Evolutionary conservation across 1,140 invertebrate species (phyloP), one percentile per base, ranked within the genome.

Genomic region (Drosophila rufa): DNA sequence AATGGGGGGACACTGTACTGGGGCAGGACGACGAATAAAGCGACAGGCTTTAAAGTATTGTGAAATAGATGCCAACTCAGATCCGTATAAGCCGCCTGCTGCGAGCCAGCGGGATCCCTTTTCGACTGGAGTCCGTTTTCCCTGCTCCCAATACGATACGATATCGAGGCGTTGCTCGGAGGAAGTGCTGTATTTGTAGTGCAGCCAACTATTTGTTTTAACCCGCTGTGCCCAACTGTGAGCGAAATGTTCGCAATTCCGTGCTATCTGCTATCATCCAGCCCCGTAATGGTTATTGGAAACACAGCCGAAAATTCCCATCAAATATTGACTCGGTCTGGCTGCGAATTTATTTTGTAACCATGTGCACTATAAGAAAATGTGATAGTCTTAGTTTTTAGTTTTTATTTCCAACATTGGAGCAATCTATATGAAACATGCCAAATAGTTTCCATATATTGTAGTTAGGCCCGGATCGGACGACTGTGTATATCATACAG

Each of bases 111-210:
- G 53, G 75, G 75, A 30, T 25, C 17, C 27, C 67, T 19, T 53
- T 68, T 51, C 62, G 48, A 38, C 48, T 46, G 19, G 27, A 66
- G 58, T 36, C 62, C 40, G 6, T 17, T 15, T 68, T 40, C 22
- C 22, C 64, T 17, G 62, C 22, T 56, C 36, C 36, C 53, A 40
- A 56, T 70, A 68, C 64, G 70, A 58, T 38, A 65, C 79, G 69
- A 71, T 45, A 75, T 75, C 55, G 48, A 58, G 47, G 56, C 45
- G 51, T 42, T 64, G 33, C 36, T 11, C 57, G 68, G 38, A 84
- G 85, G 84, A 87, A 90, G 78, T 90, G 73, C 67, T 89, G 66
- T 90, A 89, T 89, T 89, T 87, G 84, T 87, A 89, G 84, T 80
- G 68, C 61, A 56, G 55, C 46, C 75, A 89, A 89, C 85, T 89